phyloP scores from a whole-genome alignment of 2,797 vertebrate species.

The Borostomias antarcticus region DNA sequence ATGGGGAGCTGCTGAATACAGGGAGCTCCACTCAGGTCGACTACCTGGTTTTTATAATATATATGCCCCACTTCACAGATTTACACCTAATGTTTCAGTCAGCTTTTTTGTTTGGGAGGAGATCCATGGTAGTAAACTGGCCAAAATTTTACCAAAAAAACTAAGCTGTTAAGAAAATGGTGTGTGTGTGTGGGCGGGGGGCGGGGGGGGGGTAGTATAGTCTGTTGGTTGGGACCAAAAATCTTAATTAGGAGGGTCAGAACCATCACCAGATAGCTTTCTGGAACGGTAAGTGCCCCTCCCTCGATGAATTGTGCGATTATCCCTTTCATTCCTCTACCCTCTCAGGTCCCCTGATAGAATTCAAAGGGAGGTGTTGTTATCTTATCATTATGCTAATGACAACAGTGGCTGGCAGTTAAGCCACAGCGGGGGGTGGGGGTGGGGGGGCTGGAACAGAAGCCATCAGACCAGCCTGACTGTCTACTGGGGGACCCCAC shows the following conservation, averaged over 20 bases:
- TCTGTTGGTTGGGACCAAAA: too few species aligned
- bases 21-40: too few species aligned
- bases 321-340: constrained; percentile 76
- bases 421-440: constrained; percentile 75
- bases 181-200: too few species aligned
- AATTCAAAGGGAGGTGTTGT: constrained; percentile 78
- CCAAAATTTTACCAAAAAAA: too few species aligned
- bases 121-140: constrained; percentile 16
- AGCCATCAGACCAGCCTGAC: constrained; percentile 68
- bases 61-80: too few species aligned
- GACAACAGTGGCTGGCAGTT: constrained; percentile 65
- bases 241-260: constrained; percentile 61
- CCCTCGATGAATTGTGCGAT: constrained; percentile 76
- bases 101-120: too few species aligned
- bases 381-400: constrained; percentile 83
- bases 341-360: constrained; percentile 71
- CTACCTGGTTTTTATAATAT: too few species aligned
- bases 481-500: constrained; percentile 64
- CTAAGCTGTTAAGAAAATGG: too few species aligned
- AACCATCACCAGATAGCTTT: constrained; percentile 53
- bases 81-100: too few species aligned
- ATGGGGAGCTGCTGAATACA: neutral
- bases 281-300: constrained; percentile 67
- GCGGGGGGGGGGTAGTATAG: too few species aligned
- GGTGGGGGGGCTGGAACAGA: constrained; percentile 36